A percentile compares a stretch with the other conserved stretches of the same genome.
Conservation (phyloP, 2,797 vertebrate species). For the Varecia variegata region DNA sequence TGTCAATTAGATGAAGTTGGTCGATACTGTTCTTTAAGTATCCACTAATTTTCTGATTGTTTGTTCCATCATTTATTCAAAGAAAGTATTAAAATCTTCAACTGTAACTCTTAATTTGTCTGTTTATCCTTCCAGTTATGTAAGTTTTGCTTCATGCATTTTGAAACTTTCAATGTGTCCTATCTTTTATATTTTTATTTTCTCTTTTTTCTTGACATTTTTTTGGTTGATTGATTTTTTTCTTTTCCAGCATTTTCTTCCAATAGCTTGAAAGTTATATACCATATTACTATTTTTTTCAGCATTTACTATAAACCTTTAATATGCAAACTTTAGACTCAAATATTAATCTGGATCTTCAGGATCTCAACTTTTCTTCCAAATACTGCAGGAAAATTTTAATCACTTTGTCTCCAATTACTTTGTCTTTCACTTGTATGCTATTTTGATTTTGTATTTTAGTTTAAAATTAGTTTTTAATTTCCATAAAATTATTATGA, state of each 20-base stretch:
- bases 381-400: background rate
- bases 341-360: background rate
- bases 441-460: background rate
- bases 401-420: background rate
- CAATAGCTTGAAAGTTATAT: background rate
- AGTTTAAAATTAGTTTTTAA: background rate
- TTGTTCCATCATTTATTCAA: background rate
- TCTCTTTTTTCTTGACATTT: background rate
- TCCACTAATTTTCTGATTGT: background rate
- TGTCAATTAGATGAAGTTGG: background rate
- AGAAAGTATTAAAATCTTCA: background rate
- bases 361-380: background rate
- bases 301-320: background rate
- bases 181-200: background rate
- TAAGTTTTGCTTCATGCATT: background rate
- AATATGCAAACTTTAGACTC: background rate
- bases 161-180: background rate
- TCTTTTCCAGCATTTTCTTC: background rate
- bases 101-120: background rate
- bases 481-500: background rate
- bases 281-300: background rate
- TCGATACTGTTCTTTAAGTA: background rate
- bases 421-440: background rate
- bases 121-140: background rate
- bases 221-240: background rate